Conservation (phyloP, 2,797 vertebrate genomes). For the Platalea minor region DNA sequence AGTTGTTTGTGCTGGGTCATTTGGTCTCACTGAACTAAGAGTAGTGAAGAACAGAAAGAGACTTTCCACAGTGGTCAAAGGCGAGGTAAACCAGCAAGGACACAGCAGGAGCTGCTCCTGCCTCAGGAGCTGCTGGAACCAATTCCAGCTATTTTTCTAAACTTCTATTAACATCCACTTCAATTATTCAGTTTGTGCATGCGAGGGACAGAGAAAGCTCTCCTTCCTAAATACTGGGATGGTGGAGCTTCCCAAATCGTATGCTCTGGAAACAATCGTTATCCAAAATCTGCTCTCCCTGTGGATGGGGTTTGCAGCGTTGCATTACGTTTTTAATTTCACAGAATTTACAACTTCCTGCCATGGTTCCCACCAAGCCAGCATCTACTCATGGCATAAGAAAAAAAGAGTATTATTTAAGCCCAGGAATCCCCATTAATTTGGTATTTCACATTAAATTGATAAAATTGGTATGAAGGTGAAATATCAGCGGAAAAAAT, state of each 20-base stretch:
- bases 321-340: neutral
- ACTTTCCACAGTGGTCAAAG: accelerated
- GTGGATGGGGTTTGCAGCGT: neutral
- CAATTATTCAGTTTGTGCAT: neutral
- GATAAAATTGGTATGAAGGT: neutral
- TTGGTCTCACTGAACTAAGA: neutral
- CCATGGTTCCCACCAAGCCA: neutral
- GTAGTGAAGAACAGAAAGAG: neutral
- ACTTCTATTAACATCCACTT: neutral
- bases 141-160: neutral
- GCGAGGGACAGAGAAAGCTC: neutral
- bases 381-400: neutral
- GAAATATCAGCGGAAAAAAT: neutral
- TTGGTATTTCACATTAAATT: neutral
- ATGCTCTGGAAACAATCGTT: neutral
- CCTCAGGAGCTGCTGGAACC: neutral
- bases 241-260: neutral
- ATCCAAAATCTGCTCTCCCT: neutral
- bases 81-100: neutral
- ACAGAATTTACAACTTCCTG: neutral
- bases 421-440: neutral
- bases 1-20: neutral
- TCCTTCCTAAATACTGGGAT: neutral
- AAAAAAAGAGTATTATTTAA: neutral
- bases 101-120: neutral